Evolutionary conservation across 2,888 invertebrate genomes (phyloP).

Genomic region (Aspidiotus destructor): DNA sequence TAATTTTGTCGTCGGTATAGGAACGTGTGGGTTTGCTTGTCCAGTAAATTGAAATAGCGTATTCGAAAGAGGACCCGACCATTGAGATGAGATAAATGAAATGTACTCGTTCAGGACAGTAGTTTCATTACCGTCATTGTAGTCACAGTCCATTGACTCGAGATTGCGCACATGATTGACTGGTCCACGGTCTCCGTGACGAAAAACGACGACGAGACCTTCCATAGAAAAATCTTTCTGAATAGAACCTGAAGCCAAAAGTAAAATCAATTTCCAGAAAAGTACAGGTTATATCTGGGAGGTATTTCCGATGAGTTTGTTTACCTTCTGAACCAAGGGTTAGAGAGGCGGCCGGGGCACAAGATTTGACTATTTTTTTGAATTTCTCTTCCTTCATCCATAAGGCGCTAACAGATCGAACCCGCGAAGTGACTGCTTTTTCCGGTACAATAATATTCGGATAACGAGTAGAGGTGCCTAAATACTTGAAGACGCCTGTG

Average conservation of each 20-base stretch:
- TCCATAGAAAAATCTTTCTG: conserved; percentile 54
- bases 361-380: conserved; percentile 19
- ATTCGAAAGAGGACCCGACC: conserved; percentile 40
- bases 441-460: neutral
- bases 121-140: conserved; percentile 33
- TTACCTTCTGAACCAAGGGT: conserved; percentile 22
- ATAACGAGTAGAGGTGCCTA: neutral
- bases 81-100: conserved; percentile 16
- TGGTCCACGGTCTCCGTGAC: conserved; percentile 85
- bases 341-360: conserved; percentile 6
- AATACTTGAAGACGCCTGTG: conserved; percentile 15
- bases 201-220: conserved; percentile 63
- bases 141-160: conserved; percentile 66
- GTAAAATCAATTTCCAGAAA: neutral
- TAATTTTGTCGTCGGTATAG: conserved; percentile 56
- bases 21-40: conserved; percentile 74
- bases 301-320: neutral
- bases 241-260: neutral
- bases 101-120: conserved; percentile 18
- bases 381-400: conserved; percentile 12
- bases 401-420: neutral
- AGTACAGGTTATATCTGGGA: neutral
- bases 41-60: conserved; percentile 47
- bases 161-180: conserved; percentile 71
- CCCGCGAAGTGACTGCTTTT: neutral